phyloP scores from a whole-genome alignment of 2,888 invertebrate species.

The Pteria penguin region DNA sequence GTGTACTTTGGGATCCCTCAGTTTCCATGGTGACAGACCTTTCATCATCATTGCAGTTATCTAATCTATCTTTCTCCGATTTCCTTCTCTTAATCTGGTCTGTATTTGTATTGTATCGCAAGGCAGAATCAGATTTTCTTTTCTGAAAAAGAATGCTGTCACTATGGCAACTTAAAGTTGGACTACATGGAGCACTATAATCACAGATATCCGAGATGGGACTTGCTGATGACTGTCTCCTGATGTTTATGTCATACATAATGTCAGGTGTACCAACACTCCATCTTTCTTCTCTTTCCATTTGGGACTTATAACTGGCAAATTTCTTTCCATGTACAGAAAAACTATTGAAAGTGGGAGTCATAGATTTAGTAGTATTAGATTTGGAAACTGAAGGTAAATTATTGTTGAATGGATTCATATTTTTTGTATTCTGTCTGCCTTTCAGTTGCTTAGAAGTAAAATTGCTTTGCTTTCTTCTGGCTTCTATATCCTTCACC shows the following conservation, averaged over 20 bases:
- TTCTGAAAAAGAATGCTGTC: slow-evolving; percentile 21
- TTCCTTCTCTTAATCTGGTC: not conserved
- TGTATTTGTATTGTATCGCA: not conserved
- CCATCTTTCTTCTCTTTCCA: not conserved
- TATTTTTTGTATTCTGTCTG: not conserved
- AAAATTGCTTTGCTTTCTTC: not conserved
- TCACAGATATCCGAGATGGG: not conserved
- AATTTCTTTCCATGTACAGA: not conserved
- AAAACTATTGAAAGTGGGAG: not conserved
- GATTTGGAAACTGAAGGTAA: too few relatives aligned
- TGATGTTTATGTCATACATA: too few relatives aligned
- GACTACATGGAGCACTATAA: slow-evolving; percentile 20
- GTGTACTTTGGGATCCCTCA: not conserved
- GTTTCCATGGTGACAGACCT: not conserved
- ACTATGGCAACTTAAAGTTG: slow-evolving; percentile 29
- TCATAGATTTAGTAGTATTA: not conserved
- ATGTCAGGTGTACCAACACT: too few relatives aligned
- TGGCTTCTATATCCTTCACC: not conserved
- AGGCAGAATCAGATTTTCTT: slow-evolving; percentile 4
- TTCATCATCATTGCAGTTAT: not conserved
- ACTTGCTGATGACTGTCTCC: not conserved
- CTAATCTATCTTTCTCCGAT: not conserved
- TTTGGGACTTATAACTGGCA: not conserved
- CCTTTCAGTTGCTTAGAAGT: not conserved
- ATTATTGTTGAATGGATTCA: too few relatives aligned